These are phyloP conservation scores for Struthio camelus DNA, from an alignment of 2,113 vertebrate genomes.

Conservation along the genomic window DNA sequence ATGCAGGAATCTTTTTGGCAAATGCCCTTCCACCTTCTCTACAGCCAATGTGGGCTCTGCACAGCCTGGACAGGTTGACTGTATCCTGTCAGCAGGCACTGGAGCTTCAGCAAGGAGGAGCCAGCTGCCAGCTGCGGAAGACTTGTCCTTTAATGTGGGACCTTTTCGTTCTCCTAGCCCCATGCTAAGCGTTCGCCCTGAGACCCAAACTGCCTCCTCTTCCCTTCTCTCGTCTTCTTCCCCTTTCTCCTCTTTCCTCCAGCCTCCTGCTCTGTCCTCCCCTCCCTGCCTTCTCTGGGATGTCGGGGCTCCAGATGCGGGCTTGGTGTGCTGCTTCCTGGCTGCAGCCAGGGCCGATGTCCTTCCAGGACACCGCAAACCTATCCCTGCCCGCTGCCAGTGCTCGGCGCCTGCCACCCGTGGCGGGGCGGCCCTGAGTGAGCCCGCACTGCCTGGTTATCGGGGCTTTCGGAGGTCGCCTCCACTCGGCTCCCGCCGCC, in stretches of 20 bases:
- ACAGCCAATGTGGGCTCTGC: not conserved
- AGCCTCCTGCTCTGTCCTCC: not conserved
- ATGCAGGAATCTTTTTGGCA: not conserved
- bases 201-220: not conserved
- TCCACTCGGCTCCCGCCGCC: not conserved
- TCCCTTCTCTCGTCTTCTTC: not conserved
- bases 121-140: not conserved
- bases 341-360: not conserved
- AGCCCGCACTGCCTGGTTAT: not conserved
- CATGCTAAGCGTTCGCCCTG: not conserved
- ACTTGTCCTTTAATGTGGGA: not conserved
- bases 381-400: not conserved
- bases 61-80: not conserved
- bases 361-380: not conserved
- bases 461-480: not conserved
- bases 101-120: not conserved
- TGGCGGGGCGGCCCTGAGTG: not conserved
- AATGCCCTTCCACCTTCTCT: not conserved
- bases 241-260: not conserved
- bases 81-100: not conserved
- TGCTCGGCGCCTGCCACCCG: constrained; percentile 15
- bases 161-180: not conserved
- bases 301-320: not conserved
- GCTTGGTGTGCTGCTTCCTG: not conserved
- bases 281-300: not conserved